Percentiles rank a stretch among this genome's conserved stretches.
Conservation (phyloP, 2,113 vertebrate species). For the Machaerirhynchus nigripectus region DNA sequence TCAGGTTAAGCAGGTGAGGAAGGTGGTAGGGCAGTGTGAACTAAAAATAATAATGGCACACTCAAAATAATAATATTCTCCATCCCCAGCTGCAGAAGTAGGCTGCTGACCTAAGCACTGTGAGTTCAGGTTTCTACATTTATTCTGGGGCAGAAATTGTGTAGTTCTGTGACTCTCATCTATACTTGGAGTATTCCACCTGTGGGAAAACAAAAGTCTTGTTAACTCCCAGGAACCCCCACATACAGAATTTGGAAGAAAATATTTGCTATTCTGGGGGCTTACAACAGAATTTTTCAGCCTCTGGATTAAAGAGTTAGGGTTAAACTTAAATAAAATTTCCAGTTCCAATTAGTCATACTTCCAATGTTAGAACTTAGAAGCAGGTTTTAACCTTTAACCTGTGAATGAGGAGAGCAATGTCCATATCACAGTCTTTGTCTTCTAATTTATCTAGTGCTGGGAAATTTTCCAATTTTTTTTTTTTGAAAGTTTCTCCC, state of each 20-base stretch:
- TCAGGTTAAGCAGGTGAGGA: background rate
- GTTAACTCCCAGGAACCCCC: background rate
- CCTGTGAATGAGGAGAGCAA: background rate
- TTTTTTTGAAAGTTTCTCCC: background rate
- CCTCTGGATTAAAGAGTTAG: background rate
- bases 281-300: background rate
- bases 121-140: background rate
- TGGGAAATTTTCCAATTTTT: background rate
- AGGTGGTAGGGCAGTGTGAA: background rate
- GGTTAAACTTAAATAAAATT: background rate
- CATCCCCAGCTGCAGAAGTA: background rate
- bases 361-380: background rate
- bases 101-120: background rate
- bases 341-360: background rate
- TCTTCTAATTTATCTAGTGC: background rate
- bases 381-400: background rate
- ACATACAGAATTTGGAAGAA: background rate
- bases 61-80: background rate
- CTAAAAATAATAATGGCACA: background rate
- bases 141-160: background rate
- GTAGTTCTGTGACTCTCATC: background rate
- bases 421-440: background rate
- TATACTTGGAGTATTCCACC: background rate
- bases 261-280: background rate
- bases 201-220: background rate